Evolutionary conservation across 2,113 vertebrate species (phyloP).

Genomic region (Chloropsis hardwickii): DNA sequence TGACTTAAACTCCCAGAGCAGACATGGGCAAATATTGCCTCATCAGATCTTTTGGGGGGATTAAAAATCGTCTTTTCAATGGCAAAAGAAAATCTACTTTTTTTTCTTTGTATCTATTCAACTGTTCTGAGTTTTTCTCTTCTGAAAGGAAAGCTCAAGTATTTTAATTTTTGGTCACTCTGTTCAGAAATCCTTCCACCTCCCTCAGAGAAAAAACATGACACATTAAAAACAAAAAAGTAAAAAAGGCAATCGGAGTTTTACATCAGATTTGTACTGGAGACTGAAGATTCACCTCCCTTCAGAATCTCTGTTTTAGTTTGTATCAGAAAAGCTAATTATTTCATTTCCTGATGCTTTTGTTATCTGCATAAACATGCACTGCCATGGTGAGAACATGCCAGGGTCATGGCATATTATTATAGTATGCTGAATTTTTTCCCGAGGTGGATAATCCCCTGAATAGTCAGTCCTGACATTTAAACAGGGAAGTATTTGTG

Average conservation of each 20-base stretch:
- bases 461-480: not conserved
- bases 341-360: not conserved
- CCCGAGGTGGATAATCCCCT: not conserved
- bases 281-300: not conserved
- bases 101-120: not conserved
- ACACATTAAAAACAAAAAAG: not conserved
- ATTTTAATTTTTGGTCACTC: not conserved
- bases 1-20: conserved; percentile 35
- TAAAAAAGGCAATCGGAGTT: not conserved
- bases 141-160: not conserved
- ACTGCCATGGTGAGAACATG: not conserved
- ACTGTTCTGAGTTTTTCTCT: not conserved
- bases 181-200: not conserved
- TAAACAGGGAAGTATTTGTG: not conserved
- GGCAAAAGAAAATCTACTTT: not conserved
- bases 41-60: not conserved
- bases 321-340: not conserved
- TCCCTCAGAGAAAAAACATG: not conserved
- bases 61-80: not conserved
- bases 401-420: not conserved
- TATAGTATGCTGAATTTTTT: not conserved
- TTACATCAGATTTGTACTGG: not conserved
- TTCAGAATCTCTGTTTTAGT: not conserved
- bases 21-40: conserved; percentile 48
- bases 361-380: not conserved